Base-by-base conservation (phyloP, 2,888 invertebrate genomes). In the Caenorhabditis macrosperma region DNA sequence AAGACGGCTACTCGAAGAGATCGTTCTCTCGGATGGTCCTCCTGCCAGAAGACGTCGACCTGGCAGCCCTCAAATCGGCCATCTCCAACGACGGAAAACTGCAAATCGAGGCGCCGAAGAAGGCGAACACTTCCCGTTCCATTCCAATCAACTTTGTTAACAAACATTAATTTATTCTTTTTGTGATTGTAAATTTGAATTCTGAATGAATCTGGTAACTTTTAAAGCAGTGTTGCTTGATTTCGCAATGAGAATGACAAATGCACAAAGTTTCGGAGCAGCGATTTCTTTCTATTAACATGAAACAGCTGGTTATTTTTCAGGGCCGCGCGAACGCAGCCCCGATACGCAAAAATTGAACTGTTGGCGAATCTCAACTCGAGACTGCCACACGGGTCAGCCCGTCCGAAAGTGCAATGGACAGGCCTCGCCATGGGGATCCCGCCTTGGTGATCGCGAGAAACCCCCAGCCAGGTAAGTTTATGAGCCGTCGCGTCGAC, bases 401-500 rank as follows among this genome's bases (percentile, higher is more conserved):
- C 94, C 93, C 93, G 92, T 92, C 93, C 86, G 20, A 92, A 90
- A 92, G 94, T 94, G 94, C n/a, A n/a, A n/a, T n/a, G n/a, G n/a
- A n/a, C n/a, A n/a, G n/a, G n/a, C n/a, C n/a, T 94, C 94, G 90
- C 92, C 93, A 93, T 93, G 93, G 93, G 93, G 93, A 92, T 93
- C 93, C 93, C 93, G 93, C 93, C 94, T 94, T 93, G 82, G 84
- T 93, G 94, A 94, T 94, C 94, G 93, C 92, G 93, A 93, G 93
- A 92, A 92, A 93, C 93, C 93, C 94, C 94, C 92, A 93, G 94
- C 93, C 93, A 94, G 94, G 94, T 94, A 94, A 94, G 94, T 91
- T 85, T 84, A 82, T 71, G 81, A 68, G 57, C 10, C 28, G 38
- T 5, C 22, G 55, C 10, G 44, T 17, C 26, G 50, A 26, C 26